Evolutionary conservation across 2,797 vertebrate genomes (phyloP).

Genomic region (Fratercula arctica): DNA sequence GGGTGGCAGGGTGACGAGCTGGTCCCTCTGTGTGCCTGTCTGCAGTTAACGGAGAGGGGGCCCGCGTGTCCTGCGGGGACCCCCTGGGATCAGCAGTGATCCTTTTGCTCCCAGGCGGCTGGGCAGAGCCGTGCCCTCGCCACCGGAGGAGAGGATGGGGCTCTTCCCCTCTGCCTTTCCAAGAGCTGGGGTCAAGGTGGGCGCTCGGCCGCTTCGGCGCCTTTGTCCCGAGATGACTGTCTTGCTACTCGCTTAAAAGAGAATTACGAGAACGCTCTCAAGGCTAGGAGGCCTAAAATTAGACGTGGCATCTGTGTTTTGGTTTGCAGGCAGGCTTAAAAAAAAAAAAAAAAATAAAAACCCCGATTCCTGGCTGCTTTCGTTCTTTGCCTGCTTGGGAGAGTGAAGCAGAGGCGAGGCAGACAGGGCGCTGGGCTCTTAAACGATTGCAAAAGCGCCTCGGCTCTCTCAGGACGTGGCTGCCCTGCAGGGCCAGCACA

Average conservation of each 20-base stretch:
- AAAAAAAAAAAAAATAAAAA: not conserved
- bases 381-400: not conserved
- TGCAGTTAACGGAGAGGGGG: too few species aligned
- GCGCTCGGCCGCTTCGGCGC: accelerated
- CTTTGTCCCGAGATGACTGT: not conserved
- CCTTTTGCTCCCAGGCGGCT: not conserved
- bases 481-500: not conserved
- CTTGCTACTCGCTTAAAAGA: not conserved
- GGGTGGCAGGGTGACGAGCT: not conserved
- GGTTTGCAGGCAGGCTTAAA: not conserved
- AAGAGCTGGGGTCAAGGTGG: not conserved
- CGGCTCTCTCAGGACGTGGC: accelerated
- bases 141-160: not conserved
- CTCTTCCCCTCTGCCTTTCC: not conserved
- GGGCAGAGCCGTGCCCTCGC: not conserved
- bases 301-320: slow-evolving; percentile 46
- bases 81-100: not conserved
- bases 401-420: not conserved
- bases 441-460: accelerated
- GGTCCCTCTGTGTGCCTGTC: accelerated
- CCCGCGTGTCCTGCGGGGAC: not conserved
- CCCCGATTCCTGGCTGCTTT: not conserved
- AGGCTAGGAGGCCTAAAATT: slow-evolving; percentile 54
- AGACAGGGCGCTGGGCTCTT: not conserved
- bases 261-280: not conserved